Evolutionary conservation across 2,888 invertebrate species (phyloP).

Genomic region (Marronus borbonicus): DNA sequence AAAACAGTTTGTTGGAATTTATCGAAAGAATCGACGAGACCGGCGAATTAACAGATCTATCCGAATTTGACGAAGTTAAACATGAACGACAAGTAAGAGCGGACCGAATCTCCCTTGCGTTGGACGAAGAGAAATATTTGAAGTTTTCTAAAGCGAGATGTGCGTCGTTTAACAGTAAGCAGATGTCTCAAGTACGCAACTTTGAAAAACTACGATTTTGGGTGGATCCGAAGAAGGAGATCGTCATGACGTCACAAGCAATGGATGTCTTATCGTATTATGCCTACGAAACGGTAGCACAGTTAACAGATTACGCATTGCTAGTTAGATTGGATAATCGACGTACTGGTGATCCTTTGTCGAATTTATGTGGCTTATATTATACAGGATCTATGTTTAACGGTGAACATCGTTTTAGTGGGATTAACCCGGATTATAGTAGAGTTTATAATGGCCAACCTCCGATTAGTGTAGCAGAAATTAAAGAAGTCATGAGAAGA

Average conservation of each 20-base stretch:
- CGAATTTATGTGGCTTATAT: slow-evolving; percentile 78
- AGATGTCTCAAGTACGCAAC: slow-evolving; percentile 60
- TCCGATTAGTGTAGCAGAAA: slow-evolving; percentile 85
- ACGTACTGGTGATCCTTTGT: slow-evolving; percentile 80
- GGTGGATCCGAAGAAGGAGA: slow-evolving; percentile 77
- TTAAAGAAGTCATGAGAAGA: slow-evolving; percentile 86
- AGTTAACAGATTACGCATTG: slow-evolving; percentile 88
- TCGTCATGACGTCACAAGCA: slow-evolving; percentile 77
- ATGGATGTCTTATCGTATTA: slow-evolving; percentile 87
- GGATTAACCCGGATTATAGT: slow-evolving; percentile 69
- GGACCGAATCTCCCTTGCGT: slow-evolving; percentile 75
- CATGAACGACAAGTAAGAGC: slow-evolving; percentile 76
- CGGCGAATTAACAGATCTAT: slow-evolving; percentile 72
- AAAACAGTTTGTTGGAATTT: slow-evolving; percentile 71
- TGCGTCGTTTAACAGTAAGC: slow-evolving; percentile 76
- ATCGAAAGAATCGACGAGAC: slow-evolving; percentile 74
- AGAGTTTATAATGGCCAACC: slow-evolving; percentile 78
- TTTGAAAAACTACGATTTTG: slow-evolving; percentile 75
- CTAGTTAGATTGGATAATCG: slow-evolving; percentile 84
- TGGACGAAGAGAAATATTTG: slow-evolving; percentile 77
- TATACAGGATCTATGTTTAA: slow-evolving; percentile 77
- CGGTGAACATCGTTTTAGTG: slow-evolving; percentile 71
- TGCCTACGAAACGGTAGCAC: slow-evolving; percentile 92
- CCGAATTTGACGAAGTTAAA: slow-evolving; percentile 74
- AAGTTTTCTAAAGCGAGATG: slow-evolving; percentile 87